Evolutionary conservation across 2,888 invertebrate species (phyloP), one percentile per base, ranked within the genome.

Genomic region (Chaitophorus viminalis): DNA sequence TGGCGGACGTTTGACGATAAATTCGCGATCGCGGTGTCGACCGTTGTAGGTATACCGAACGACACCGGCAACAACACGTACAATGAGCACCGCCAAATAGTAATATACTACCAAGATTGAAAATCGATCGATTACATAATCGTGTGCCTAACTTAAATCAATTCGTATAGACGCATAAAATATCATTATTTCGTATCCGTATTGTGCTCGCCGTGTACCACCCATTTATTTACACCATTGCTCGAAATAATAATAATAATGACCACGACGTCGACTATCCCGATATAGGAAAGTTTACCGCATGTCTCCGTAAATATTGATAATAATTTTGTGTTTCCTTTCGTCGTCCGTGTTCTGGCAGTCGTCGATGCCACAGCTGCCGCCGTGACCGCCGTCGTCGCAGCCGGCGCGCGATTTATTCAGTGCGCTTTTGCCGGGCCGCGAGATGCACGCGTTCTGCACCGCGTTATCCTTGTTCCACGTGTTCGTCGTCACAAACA

Each of bases 401-500:
- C 25, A n/a, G n/a, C 25, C 65, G 68, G 68, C 68, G 68, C 29
- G 8, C 8, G 29, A 4, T 8, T n/a, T 17, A 5, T 33, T 33
- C 72, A 33, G 72, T 72, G 33, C 72, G 72, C 0, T 29, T n/a
- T 36, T 29, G 60, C 5, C 74, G 74, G 1, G 17, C 31, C 31
- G 36, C 65, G 84, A 84, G 39, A 75, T 76, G 84, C 76, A 31
- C 33, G 29, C 65, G 83, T 29, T 60, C 31, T 2, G 84, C 31
- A 21, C n/a, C 21, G 31, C 25, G 8, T 36, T 75, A 5, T 9
- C 29, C n/a, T n/a, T 88, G 60, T 36, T 76, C n/a, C 88, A 72
- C 77, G 88, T 84, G 83, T 65, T 88, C 39, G 36, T 25, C 18
- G 70, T 77, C 36, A 31, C 74, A 21, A 31, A 78, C 54, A 33